Evolutionary conservation across 1,140 invertebrate species (phyloP).

Genomic region (Capitella teleta): DNA sequence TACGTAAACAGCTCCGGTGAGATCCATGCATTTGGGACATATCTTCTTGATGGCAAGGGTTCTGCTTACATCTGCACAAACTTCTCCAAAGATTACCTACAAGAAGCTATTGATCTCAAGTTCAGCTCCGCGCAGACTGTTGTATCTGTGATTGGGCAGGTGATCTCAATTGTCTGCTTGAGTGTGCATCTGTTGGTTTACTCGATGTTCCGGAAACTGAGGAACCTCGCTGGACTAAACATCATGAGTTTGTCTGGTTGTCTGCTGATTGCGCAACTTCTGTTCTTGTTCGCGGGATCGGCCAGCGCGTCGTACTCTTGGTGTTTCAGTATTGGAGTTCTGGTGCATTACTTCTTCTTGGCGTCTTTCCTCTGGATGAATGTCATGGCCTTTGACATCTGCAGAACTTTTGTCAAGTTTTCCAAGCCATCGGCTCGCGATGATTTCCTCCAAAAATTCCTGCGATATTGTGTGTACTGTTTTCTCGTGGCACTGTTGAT

Average conservation of each 20-base stretch:
- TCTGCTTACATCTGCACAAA: neutral
- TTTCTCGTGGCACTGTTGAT: slow-evolving; percentile 45
- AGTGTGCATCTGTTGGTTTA: slow-evolving; percentile 32
- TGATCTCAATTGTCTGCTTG: slow-evolving; percentile 19
- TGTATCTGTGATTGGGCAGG: slow-evolving; percentile 16
- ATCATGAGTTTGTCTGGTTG: slow-evolving; percentile 40
- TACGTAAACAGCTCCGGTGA: slow-evolving; percentile 1
- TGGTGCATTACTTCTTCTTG: slow-evolving; percentile 46
- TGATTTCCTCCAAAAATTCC: slow-evolving; percentile 29
- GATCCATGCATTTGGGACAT: slow-evolving; percentile 3
- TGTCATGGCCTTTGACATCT: slow-evolving; percentile 49
- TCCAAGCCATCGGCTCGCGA: neutral
- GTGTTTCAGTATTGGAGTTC: slow-evolving; percentile 33
- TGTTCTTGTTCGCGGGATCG: slow-evolving; percentile 24
- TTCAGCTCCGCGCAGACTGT: slow-evolving; percentile 14
- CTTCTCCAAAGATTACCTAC: neutral
- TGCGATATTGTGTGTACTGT: slow-evolving; percentile 44
- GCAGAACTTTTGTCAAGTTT: slow-evolving; percentile 48
- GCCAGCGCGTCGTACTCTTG: neutral
- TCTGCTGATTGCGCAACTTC: slow-evolving; percentile 41
- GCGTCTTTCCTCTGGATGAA: slow-evolving; percentile 51
- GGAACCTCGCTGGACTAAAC: slow-evolving; percentile 46
- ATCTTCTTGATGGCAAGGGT: neutral
- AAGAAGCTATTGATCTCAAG: neutral
- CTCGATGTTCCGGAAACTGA: slow-evolving; percentile 32